Evolutionary conservation across 2,113 vertebrate genomes (phyloP).

Genomic region (Crypturellus undulatus): DNA sequence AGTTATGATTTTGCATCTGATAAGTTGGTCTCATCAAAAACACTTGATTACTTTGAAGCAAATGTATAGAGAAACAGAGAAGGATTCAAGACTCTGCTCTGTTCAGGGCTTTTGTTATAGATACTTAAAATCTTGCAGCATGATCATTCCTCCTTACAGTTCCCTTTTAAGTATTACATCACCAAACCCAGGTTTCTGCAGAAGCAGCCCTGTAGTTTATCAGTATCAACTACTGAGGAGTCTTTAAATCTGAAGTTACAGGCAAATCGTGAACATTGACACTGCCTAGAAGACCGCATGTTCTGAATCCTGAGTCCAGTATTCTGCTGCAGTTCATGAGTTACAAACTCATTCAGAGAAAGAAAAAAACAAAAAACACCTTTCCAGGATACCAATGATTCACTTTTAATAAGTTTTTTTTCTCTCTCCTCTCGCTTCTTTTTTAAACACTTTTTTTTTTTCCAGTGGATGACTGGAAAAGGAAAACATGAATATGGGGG

Average conservation of each 20-base stretch:
- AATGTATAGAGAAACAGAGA: neutral
- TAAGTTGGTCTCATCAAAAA: slow-evolving; percentile 20
- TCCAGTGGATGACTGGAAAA: neutral
- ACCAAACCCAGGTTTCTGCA: slow-evolving; percentile 17
- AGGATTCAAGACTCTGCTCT: neutral
- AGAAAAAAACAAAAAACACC: neutral
- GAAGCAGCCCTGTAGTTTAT: neutral
- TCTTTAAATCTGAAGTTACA: neutral
- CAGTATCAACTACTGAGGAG: neutral
- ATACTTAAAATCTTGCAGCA: slow-evolving; percentile 15
- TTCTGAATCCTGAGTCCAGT: neutral
- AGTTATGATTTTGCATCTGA: slow-evolving; percentile 11
- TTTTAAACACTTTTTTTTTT: neutral
- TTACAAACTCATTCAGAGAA: neutral
- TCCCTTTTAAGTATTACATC: neutral
- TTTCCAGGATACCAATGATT: neutral
- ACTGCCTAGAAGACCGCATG: neutral
- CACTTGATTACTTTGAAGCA: neutral
- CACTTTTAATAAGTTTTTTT: neutral
- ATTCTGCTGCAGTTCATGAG: neutral
- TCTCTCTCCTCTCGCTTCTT: neutral
- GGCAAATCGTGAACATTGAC: neutral
- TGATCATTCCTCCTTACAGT: neutral
- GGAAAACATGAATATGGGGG: neutral
- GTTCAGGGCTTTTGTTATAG: neutral